A percentile compares a stretch with the other conserved stretches of the same genome.
Evolutionary conservation across 2,888 invertebrate genomes (phyloP).

Genomic region (Alviniconcha strummeri): DNA sequence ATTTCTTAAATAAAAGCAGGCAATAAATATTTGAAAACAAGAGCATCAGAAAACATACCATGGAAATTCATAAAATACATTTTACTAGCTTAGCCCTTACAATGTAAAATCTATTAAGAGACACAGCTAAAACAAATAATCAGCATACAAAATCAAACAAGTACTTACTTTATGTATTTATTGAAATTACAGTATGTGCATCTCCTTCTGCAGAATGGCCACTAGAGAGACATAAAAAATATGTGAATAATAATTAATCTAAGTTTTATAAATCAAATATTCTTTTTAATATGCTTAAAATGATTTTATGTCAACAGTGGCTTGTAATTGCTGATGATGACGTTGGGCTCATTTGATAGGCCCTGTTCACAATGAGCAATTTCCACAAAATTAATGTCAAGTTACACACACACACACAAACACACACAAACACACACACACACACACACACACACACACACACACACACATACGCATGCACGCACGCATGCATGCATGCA

Average conservation of each 20-base stretch:
- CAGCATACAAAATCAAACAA: background rate
- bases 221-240: conserved; percentile 48
- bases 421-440: background rate
- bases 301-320: too few species aligned
- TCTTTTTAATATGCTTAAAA: background rate
- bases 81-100: too few species aligned
- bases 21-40: background rate
- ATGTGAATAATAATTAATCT: background rate
- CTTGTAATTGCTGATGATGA: too few species aligned
- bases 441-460: background rate
- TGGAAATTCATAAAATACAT: too few species aligned
- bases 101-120: background rate
- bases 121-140: background rate
- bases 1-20: background rate
- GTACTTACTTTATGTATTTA: conserved; percentile 64
- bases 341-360: too few species aligned
- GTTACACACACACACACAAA: background rate
- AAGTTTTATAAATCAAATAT: background rate
- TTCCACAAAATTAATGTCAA: background rate
- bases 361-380: too few species aligned
- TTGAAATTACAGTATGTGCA: conserved; percentile 71
- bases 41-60: too few species aligned
- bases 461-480: background rate
- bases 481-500: background rate
- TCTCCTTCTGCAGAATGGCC: conserved; percentile 67